Conservation (phyloP, 2,797 vertebrate genomes). For the Neosalanx taihuensis region DNA sequence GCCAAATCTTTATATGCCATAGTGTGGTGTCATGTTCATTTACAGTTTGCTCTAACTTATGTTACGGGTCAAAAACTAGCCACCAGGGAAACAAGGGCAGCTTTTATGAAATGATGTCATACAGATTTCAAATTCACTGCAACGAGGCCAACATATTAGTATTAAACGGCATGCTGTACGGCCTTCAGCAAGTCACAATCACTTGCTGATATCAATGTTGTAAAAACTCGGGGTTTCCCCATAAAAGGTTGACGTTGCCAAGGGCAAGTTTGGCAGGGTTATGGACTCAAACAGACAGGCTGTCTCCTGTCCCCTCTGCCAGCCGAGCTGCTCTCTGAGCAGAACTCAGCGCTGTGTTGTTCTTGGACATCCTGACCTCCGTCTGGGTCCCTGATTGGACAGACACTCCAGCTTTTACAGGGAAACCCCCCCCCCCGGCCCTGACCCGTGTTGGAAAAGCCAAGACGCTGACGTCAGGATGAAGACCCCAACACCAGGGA, state of each 20-base stretch:
- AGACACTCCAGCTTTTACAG: conserved; percentile 40
- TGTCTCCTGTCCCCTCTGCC: conserved; percentile 39
- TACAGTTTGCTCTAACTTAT: conserved; percentile 1
- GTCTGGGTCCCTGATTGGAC: conserved; percentile 18
- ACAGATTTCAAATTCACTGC: conserved; percentile 1
- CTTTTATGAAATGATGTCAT: not conserved
- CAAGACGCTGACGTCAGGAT: conserved; percentile 39
- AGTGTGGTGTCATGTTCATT: conserved; percentile 6
- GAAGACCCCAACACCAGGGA: not conserved
- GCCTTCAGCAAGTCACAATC: conserved; percentile 7
- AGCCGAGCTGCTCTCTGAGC: conserved; percentile 37
- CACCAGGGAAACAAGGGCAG: not conserved
- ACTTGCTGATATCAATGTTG: conserved; percentile 12
- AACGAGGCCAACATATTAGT: not conserved
- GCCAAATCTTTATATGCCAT: not conserved
- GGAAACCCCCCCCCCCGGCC: conserved; percentile 5
- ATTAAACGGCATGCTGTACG: not conserved
- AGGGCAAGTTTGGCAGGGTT: conserved; percentile 27
- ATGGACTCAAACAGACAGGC: conserved; percentile 46
- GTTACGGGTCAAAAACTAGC: conserved; percentile 10
- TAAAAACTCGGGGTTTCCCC: conserved; percentile 27
- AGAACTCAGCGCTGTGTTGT: conserved; percentile 43
- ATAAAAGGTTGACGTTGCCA: conserved; percentile 32
- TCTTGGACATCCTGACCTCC: conserved; percentile 39
- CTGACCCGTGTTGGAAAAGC: conserved; percentile 34